Evolutionary conservation across 2,113 vertebrate genomes (phyloP).

Genomic region (Grantiella picta): DNA sequence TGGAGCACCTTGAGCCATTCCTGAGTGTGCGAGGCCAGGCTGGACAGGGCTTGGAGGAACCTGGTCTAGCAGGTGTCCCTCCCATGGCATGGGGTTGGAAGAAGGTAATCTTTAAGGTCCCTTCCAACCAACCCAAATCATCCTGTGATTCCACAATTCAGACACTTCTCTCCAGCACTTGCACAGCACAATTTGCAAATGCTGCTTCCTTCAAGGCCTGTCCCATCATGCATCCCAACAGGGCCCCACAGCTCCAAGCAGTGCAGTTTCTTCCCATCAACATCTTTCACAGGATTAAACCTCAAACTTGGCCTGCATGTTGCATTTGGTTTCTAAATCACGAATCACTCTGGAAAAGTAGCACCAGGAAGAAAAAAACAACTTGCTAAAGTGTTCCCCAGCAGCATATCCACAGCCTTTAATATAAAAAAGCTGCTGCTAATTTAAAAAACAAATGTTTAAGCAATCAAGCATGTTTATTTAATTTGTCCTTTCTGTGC

Average conservation of each 20-base stretch:
- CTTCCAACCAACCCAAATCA: background rate
- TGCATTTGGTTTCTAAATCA: slow-evolving; percentile 54
- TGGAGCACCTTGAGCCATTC: background rate
- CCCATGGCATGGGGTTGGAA: background rate
- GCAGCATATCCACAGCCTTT: slow-evolving; percentile 25
- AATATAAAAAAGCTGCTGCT: slow-evolving; percentile 48
- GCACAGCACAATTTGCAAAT: background rate
- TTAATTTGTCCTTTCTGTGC: slow-evolving; percentile 39
- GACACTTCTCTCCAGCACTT: background rate
- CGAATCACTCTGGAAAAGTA: slow-evolving; percentile 33
- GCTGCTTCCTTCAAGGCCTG: background rate
- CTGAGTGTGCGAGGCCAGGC: background rate
- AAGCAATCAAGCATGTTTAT: slow-evolving; percentile 54
- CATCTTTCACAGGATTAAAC: background rate
- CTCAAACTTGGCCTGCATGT: background rate
- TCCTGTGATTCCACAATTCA: background rate
- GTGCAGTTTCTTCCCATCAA: background rate
- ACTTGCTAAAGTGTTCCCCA: slow-evolving; percentile 23
- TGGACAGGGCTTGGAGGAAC: background rate
- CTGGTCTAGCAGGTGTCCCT: too few species aligned
- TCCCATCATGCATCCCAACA: background rate
- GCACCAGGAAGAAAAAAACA: background rate
- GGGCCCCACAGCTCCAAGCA: background rate
- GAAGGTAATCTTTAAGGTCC: background rate
- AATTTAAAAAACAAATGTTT: slow-evolving; percentile 52